These are phyloP conservation scores for Labeo catla DNA, from an alignment of 2,113 vertebrate genomes.

Conservation along the genomic window DNA sequence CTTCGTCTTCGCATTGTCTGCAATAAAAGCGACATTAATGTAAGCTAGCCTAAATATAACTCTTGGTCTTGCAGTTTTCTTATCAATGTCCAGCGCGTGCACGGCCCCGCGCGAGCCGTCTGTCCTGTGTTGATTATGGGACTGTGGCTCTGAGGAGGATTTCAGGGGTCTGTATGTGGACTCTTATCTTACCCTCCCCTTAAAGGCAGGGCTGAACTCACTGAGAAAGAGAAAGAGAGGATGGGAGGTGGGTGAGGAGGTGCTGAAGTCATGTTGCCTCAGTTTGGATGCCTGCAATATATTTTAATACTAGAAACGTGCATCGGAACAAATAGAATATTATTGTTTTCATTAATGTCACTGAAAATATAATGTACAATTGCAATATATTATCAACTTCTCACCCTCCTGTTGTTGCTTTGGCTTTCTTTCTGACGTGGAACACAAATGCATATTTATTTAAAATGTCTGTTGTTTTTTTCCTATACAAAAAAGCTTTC, in stretches of 20 bases:
- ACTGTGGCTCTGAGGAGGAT: slow-evolving; percentile 60
- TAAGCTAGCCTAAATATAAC: not conserved
- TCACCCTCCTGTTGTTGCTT: not conserved
- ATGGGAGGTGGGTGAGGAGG: slow-evolving; percentile 15
- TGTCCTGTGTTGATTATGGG: slow-evolving; percentile 74
- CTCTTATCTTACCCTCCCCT: slow-evolving; percentile 75
- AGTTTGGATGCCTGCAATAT: not conserved
- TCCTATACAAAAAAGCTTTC: not conserved
- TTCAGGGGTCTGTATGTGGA: slow-evolving; percentile 54
- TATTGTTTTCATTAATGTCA: not conserved
- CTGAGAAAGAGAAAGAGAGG: slow-evolving; percentile 30
- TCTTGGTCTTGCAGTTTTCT: slow-evolving; percentile 49
- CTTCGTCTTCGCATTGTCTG: not conserved
- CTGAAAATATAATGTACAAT: not conserved
- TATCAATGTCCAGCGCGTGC: slow-evolving; percentile 68
- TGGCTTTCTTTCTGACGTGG: not conserved
- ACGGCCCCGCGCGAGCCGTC: slow-evolving; percentile 65
- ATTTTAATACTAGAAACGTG: not conserved
- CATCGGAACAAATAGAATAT: not conserved
- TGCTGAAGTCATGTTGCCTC: not conserved
- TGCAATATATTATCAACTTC: not conserved
- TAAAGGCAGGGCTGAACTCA: slow-evolving; percentile 64
- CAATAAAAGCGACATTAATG: not conserved
- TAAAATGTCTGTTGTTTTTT: not conserved
- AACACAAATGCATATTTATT: not conserved